Percentiles rank a stretch among this genome's conserved stretches.
Evolutionary conservation across 2,888 invertebrate genomes (phyloP).

Genomic region (Pycnomerus fuliginosus): DNA sequence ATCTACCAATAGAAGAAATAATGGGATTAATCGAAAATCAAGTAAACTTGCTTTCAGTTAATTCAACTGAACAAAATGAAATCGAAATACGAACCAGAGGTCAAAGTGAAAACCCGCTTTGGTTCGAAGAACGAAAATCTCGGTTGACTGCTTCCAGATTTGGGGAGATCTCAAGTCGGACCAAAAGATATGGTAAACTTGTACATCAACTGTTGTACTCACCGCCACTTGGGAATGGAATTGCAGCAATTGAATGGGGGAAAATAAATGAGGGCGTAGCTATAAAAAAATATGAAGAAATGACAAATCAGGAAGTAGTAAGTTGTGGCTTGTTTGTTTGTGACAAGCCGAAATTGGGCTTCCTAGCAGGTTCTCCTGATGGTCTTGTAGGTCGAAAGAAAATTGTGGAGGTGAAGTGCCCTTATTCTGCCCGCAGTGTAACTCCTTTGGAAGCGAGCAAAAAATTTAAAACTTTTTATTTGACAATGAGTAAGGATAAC

Average conservation of each 20-base stretch:
- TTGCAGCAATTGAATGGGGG: neutral
- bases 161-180: neutral
- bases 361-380: constrained; percentile 3
- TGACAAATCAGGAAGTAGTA: neutral
- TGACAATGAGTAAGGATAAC: neutral
- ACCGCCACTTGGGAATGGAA: neutral
- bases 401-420: constrained; percentile 4
- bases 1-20: neutral
- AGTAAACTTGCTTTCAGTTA: neutral
- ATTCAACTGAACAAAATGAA: neutral
- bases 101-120: neutral
- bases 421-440: neutral
- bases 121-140: neutral
- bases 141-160: constrained; percentile 2
- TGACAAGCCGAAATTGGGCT: neutral
- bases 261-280: neutral
- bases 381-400: constrained; percentile 1
- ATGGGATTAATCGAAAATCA: neutral
- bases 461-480: neutral
- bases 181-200: neutral
- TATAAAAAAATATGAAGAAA: neutral
- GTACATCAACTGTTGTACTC: neutral
- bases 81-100: neutral
- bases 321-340: constrained; percentile 3
- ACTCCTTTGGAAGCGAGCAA: neutral